Evolutionary conservation across 37 sponge, comb jelly and placozoan species (phyloP), one percentile per base, ranked within the genome.

Genomic region (Bolinopsis microptera): DNA sequence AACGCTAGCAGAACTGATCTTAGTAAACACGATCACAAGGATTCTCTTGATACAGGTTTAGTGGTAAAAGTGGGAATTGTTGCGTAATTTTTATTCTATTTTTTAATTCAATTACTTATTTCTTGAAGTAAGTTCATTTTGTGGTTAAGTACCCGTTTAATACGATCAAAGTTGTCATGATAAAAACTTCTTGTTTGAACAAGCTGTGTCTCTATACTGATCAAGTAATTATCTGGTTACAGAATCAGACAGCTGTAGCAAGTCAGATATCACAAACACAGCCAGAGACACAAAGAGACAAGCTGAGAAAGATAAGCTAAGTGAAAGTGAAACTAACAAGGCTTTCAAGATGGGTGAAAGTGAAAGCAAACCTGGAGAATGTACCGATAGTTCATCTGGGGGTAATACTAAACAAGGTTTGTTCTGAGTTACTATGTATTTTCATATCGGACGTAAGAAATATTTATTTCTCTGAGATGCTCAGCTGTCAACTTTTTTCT

Each of bases 241-340:
- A 77, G 80, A 77, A 77, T 77, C 80, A 77, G 80, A 77, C 36
- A 77, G 80, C 36, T 77, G 80, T 18, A 77, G 80, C 37, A 77
- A 34, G 18, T 34, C 80, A 77, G 80, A 77, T 34, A 21, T 77
- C 2, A 32, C 37, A 34, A 77, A 35, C 9, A 77, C 27, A 32
- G 80, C 18, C 3, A 32, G 33, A 16, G 21, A 77, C 21, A 26
- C 25, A 28, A 22, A 1, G 2, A 70, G 74, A 22, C 3, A 9
- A 70, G 74, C 3, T 9, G 74, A 70, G 28, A 70, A 70, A 48
- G 13, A 48, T 5, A 5, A 48, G 61, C 61, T 18, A 48, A 48
- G 61, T 48, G 61, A 48, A 48, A 48, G 61, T 48, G 61, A 48
- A 48, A 48, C 9, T 48, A 13, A 48, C 61, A 48, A 48, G 13